A percentile compares a stretch with the other conserved stretches of the same genome.
phyloP scores from a whole-genome alignment of 2,113 vertebrate genomes.

The Proteles cristata region DNA sequence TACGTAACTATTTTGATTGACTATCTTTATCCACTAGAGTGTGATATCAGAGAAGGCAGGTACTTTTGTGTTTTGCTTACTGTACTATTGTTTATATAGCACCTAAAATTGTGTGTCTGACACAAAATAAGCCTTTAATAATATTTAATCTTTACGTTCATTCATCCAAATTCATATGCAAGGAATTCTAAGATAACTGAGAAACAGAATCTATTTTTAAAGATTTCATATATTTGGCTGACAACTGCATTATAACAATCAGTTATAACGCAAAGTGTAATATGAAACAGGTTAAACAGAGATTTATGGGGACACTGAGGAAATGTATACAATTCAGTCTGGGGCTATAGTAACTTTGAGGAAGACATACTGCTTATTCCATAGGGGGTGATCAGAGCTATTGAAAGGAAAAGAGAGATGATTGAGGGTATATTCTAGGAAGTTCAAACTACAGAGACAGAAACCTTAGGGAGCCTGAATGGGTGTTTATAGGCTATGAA shows the following conservation, averaged over 20 bases:
- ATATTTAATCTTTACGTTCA: slow-evolving; percentile 8
- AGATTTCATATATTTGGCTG: background rate
- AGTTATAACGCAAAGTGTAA: background rate
- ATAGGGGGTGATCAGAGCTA: background rate
- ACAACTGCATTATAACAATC: background rate
- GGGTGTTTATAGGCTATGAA: background rate
- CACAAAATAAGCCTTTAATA: background rate
- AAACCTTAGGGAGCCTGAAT: background rate
- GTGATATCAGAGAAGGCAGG: background rate
- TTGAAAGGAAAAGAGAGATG: background rate
- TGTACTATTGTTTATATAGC: background rate
- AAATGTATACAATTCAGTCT: background rate
- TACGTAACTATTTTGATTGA: background rate
- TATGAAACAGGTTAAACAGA: background rate
- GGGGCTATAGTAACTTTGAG: background rate
- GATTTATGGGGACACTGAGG: background rate
- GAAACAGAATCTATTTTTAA: background rate
- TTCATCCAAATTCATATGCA: background rate
- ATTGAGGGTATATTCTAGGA: background rate
- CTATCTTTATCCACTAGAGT: background rate
- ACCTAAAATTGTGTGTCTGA: background rate
- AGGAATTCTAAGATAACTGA: background rate
- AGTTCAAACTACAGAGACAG: background rate
- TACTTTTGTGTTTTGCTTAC: background rate
- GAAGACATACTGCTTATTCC: background rate